These are phyloP conservation scores for Brienomyrus brachyistius DNA, from an alignment of 2,113 vertebrate species.

Conservation along the genomic window DNA sequence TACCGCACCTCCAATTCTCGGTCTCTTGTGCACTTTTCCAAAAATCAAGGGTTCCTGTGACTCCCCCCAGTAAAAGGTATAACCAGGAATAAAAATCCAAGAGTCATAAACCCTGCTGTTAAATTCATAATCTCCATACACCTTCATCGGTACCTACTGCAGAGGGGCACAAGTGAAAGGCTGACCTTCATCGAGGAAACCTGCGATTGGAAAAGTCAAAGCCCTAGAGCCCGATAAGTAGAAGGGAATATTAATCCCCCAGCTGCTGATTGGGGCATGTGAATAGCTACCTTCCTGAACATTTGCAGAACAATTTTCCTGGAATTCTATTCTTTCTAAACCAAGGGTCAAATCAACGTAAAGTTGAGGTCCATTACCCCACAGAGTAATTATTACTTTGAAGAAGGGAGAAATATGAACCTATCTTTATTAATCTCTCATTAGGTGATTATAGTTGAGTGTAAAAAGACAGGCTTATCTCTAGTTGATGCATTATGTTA, in stretches of 20 bases:
- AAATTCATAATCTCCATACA: slow-evolving; percentile 18
- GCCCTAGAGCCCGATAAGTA: slow-evolving; percentile 63
- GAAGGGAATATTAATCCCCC: slow-evolving; percentile 62
- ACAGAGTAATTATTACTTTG: slow-evolving; percentile 40
- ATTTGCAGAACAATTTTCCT: slow-evolving; percentile 57
- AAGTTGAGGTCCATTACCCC: not conserved
- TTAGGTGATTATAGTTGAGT: slow-evolving; percentile 51
- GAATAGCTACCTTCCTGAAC: slow-evolving; percentile 65
- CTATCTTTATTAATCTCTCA: slow-evolving; percentile 37
- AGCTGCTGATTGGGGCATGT: slow-evolving; percentile 64
- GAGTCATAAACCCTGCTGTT: slow-evolving; percentile 33
- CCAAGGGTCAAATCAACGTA: not conserved
- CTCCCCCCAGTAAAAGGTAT: not conserved
- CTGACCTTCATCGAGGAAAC: slow-evolving; percentile 59
- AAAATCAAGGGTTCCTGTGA: not conserved
- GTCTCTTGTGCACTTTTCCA: not conserved
- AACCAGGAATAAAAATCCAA: not conserved
- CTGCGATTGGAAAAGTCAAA: slow-evolving; percentile 58
- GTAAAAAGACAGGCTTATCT: slow-evolving; percentile 50
- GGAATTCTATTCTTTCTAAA: slow-evolving; percentile 40
- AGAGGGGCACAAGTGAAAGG: slow-evolving; percentile 53
- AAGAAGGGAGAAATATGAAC: slow-evolving; percentile 41
- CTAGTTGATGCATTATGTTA: slow-evolving; percentile 28
- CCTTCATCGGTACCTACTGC: slow-evolving; percentile 55
- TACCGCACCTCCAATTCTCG: not conserved